These are phyloP conservation scores for Selenia dentaria DNA, from an alignment of 2,888 invertebrate genomes.

Conservation along the genomic window DNA sequence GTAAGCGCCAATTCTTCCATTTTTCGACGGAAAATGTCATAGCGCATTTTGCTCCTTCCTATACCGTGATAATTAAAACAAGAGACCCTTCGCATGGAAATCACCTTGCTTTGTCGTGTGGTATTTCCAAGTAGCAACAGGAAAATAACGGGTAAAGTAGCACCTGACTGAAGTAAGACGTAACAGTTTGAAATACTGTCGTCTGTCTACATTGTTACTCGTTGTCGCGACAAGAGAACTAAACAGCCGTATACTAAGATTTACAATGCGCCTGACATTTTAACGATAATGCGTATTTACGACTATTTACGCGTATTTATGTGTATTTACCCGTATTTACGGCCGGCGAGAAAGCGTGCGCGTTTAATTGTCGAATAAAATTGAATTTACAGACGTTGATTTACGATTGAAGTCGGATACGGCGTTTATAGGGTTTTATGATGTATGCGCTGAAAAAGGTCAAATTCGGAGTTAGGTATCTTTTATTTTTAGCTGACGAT, in stretches of 20 bases:
- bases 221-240: slow-evolving; percentile 32
- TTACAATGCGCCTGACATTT: slow-evolving; percentile 78
- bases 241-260: slow-evolving; percentile 41
- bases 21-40: no score
- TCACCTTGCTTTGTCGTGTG: no score
- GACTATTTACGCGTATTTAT: slow-evolving; percentile 80
- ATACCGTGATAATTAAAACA: no score
- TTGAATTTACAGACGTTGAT: slow-evolving; percentile 80
- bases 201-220: slow-evolving; percentile 31
- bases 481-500: not conserved
- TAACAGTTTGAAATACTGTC: slow-evolving; percentile 24
- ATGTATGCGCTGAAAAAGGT: slow-evolving; percentile 14
- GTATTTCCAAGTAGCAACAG: not conserved
- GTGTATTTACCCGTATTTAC: slow-evolving; percentile 60
- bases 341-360: slow-evolving; percentile 74
- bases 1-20: no score
- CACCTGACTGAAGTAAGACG: not conserved
- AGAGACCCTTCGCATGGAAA: no score
- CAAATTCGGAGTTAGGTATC: slow-evolving; percentile 3
- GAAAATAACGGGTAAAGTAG: not conserved
- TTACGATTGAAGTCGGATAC: slow-evolving; percentile 46
- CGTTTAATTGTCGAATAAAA: slow-evolving; percentile 84
- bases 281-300: slow-evolving; percentile 84
- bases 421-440: slow-evolving; percentile 24
- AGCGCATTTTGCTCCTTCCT: no score